Base-by-base conservation (phyloP, 2,113 vertebrate genomes). In the Ammodytes dubius region DNA sequence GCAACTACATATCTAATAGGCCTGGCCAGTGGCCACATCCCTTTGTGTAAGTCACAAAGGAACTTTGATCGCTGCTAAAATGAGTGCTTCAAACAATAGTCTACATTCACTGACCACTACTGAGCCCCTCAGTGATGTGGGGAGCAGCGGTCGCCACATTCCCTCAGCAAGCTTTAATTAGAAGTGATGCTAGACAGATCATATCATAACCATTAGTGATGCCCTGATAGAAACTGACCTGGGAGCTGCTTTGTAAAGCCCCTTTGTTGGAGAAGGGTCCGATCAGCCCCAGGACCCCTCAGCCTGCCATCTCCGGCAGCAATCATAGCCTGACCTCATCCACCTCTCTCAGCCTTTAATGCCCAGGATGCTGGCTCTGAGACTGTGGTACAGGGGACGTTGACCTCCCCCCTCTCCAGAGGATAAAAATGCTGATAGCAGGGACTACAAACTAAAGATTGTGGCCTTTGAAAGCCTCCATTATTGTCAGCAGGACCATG, bases 181-280 rank as follows among this genome's bases (percentile, higher is more conserved):
- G 91, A 89, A 87, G 86, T 91, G 91, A 94, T 93, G 91, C 89
- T 82, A 90, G 92, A 92, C 85, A 91, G 93, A 93, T 94, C 90
- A 94, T 94, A 94, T 94, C 92, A 94, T 92, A 91, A 92, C 89
- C 91, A 92, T 92, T 92, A 91, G 88, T 78, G 93, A 94, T 94
- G 92, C 76, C 93, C 92, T 80, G 94, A 95, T 94, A 95, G 88
- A 27, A 77, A 74, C 82, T 88, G 93, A 93, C 91, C 89, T 77
- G 82, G 87, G 86, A 89, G 82, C 83, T 71, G 68, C 74, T 90
- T 88, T 90, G 5, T 86, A 65, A 92, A 91, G 85, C 82, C 80
- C 79, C 84, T 92, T 92, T 94, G 91, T 94, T 74, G 70, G 76
- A 85, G 71, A 82, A 76, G 77, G 72, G 81, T 83, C 77, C 82